Evolutionary conservation across 2,888 invertebrate genomes (phyloP).

Genomic region (Drosophila neonasuta): DNA sequence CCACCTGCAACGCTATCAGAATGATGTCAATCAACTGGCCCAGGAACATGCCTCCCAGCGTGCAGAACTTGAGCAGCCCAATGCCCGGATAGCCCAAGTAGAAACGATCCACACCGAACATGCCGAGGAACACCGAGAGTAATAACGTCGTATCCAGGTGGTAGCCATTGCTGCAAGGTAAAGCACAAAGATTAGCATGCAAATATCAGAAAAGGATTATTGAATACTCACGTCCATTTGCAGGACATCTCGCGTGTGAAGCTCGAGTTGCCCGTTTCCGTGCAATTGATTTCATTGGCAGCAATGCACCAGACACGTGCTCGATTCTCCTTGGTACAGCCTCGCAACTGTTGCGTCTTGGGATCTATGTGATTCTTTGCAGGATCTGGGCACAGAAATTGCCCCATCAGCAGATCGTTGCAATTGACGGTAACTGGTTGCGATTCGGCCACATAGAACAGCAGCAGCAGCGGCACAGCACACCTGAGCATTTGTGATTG

Average conservation of each 20-base stretch:
- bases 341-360: constrained; percentile 92
- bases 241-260: constrained; percentile 93
- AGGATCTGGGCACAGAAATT: constrained; percentile 92
- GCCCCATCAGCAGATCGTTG: constrained; percentile 88
- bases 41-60: constrained; percentile 97
- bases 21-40: constrained; percentile 97
- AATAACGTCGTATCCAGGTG: constrained; percentile 95
- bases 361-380: constrained; percentile 90
- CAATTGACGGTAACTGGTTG: constrained; percentile 84
- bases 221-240: constrained; percentile 94
- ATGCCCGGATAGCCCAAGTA: constrained; percentile 99
- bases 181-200: constrained; percentile 37
- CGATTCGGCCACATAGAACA: constrained; percentile 38
- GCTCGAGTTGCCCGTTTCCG: constrained; percentile 89
- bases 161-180: constrained; percentile 91
- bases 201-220: neutral
- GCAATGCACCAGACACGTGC: constrained; percentile 88
- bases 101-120: constrained; percentile 98
- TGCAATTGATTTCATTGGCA: constrained; percentile 91
- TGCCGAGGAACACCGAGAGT: constrained; percentile 97
- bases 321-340: constrained; percentile 84
- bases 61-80: constrained; percentile 96
- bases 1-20: constrained; percentile 87
- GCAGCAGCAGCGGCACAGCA: constrained; percentile 43
- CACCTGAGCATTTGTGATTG: constrained; percentile 49